Evolutionary conservation across 2,888 invertebrate species (phyloP), one percentile per base, ranked within the genome.

Genomic region (Seira ritae): DNA sequence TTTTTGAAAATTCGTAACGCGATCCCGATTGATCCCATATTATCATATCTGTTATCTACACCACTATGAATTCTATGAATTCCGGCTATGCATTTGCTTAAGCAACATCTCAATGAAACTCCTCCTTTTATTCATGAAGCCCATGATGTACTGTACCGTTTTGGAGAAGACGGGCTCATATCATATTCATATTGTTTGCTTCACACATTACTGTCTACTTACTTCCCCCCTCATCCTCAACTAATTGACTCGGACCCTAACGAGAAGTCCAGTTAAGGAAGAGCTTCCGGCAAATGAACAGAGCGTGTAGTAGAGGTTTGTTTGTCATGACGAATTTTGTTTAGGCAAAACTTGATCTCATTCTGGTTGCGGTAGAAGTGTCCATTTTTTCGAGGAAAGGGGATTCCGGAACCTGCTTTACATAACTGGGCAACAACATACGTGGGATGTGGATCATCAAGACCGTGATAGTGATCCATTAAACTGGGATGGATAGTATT

Each of bases 381-480:
- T 46, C 46, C 69, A 69, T 67, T 69, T 69, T 55, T 55, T 17
- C 55, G 55, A 55, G 17, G 12, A 55, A 55, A 68, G 68, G 68
- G 68, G 68, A 24, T 8, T 55, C 55, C 55, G 55, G 55, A 55
- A 17, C n/a, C 55, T 8, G 12, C 3, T 55, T n/a, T 55, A 55
- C 55, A 17, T 55, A 55, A 55, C 55, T 55, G 17, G 17, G 55
- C 42, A 42, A 55, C 8, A 4, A 31, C 31, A 31, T 8, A 31
- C 8, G 31, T 31, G 31, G 31, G 31, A 55, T 17, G 15, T 55
- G 55, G 3, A 8, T 8, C 55, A 55, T 55, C 6, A 55, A 55
- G 15, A 8, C 15, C 17, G 55, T 55, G 55, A 55, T 55, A 55
- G 55, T 55, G 55, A 55, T 55, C 55, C 55, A 55, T 55, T 55